Evolutionary conservation across 2,113 vertebrate genomes (phyloP), one percentile per base, ranked within the genome.

Genomic region (Gopherus evgoodei): DNA sequence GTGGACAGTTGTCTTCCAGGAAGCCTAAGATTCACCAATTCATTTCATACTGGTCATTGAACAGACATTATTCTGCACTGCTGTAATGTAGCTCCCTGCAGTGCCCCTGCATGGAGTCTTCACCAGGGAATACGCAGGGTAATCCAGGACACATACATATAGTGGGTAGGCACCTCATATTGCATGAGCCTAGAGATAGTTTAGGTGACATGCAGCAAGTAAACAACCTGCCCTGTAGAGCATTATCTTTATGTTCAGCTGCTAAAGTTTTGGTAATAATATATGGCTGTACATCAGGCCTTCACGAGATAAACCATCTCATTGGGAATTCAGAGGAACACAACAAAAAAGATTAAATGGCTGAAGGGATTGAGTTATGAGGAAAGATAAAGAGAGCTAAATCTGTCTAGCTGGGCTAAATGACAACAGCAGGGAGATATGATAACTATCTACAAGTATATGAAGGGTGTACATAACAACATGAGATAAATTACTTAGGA

Each of bases 361-460:
- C 91, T 87, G 91, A 80, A 94, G 90, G 92, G 95, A 85, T 53
- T 96, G 95, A 96, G 86, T 96, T 96, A 93, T 86, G 95, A 95
- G 91, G 90, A 93, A 95, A 96, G 96, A 96, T 96, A 95, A 95
- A 95, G 93, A 95, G 88, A 92, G 83, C 91, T 96, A 95, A 96
- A 95, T 96, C 90, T 93, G 93, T 88, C 95, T 65, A 31, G 83
- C 93, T 76, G 42, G 90, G 91, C 88, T 62, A 3, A 72, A 88
- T 2, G 14, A 54, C 93, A 44, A 44, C 90, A 83, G 16, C 22
- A 53, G 96, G 81, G 49, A 87, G 93, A 53, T 7, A 49, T 4
- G 88, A 95, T 87, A 89, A 95, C 93, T 83, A 91, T 92, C 91
- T 92, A 79, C 88, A 25, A 82, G 83, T 78, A 82, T 93, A 87